phyloP scores from a whole-genome alignment of 2,113 vertebrate species.

The Centropus unirufus region DNA sequence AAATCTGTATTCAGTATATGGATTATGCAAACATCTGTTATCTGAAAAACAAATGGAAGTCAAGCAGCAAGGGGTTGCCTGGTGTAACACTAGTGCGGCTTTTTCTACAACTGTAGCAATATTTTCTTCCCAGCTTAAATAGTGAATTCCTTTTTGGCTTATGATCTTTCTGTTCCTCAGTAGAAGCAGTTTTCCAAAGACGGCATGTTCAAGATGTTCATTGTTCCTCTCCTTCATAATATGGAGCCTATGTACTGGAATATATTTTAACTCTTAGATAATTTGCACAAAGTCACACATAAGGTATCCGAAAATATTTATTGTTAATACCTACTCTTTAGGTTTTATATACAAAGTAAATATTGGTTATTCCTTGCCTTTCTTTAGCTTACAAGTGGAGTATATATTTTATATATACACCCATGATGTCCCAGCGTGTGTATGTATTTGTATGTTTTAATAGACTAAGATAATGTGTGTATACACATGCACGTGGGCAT shows the following conservation, averaged over 20 bases:
- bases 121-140: neutral
- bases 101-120: neutral
- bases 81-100: neutral
- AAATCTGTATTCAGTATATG: neutral
- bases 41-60: neutral
- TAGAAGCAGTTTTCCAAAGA: neutral
- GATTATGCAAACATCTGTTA: neutral
- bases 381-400: neutral
- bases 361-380: neutral
- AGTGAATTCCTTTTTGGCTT: neutral
- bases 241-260: neutral
- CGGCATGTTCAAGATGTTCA: neutral
- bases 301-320: neutral
- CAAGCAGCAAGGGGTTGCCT: neutral
- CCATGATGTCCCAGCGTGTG: neutral
- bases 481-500: neutral
- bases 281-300: neutral
- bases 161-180: neutral
- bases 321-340: neutral
- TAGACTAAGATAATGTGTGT: neutral
- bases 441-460: neutral
- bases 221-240: neutral
- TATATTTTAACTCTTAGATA: neutral
- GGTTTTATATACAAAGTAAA: neutral
- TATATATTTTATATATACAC: neutral